Evolutionary conservation across 2,797 vertebrate species (phyloP).

Genomic region (Chlorospingus flavigularis): DNA sequence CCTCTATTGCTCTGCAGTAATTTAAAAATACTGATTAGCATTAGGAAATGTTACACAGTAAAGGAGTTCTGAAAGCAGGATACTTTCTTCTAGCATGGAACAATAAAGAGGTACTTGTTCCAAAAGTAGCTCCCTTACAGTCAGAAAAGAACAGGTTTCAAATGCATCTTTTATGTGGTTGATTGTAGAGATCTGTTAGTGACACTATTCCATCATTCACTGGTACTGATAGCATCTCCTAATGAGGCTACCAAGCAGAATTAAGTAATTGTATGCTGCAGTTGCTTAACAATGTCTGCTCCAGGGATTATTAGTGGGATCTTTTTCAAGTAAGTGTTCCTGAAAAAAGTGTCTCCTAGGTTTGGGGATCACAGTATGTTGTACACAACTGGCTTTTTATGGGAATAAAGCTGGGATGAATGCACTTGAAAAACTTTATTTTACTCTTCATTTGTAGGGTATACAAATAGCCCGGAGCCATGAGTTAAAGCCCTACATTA

Average conservation of each 20-base stretch:
- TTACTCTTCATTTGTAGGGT: conserved; percentile 70
- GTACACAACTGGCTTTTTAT: not conserved
- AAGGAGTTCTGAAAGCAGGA: not conserved
- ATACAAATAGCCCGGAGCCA: conserved; percentile 85
- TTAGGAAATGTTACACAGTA: not conserved
- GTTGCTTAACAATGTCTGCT: not conserved
- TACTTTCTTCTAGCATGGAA: not conserved
- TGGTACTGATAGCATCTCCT: not conserved
- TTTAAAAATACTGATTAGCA: not conserved
- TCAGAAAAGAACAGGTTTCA: not conserved
- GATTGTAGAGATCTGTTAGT: not conserved
- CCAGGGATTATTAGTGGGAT: not conserved
- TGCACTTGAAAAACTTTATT: not conserved
- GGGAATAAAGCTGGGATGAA: not conserved
- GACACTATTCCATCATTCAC: not conserved
- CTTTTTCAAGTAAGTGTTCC: not conserved
- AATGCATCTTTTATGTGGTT: not conserved
- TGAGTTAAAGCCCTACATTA: conserved; percentile 88
- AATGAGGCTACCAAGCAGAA: not conserved
- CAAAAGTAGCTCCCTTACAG: not conserved
- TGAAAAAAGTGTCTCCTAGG: not conserved
- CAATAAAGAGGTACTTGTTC: not conserved
- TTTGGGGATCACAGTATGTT: not conserved
- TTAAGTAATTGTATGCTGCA: not conserved
- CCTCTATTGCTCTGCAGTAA: not conserved